A percentile compares a stretch with the other conserved stretches of the same genome.
Conservation (phyloP, 2,888 invertebrate genomes). For the Romanomermis culicivorax region DNA sequence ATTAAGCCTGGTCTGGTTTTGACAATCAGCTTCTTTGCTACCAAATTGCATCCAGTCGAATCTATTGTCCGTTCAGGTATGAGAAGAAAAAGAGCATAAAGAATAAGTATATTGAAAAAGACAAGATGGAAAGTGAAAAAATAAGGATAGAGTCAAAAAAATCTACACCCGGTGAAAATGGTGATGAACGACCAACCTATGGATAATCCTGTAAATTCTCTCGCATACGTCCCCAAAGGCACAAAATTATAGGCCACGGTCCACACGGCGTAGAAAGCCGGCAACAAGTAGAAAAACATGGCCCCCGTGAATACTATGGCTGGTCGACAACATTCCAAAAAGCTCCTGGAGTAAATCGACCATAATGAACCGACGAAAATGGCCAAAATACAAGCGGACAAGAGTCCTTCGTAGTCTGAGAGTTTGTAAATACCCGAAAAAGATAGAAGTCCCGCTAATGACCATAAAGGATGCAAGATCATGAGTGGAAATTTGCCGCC, state of each 20-base stretch:
- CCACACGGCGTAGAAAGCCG: slow-evolving; percentile 31
- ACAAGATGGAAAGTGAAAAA: too few relatives aligned
- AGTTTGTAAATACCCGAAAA: neutral
- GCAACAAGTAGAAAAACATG: slow-evolving; percentile 23
- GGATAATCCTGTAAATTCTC: slow-evolving; percentile 24
- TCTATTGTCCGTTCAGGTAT: too few relatives aligned
- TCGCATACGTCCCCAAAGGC: slow-evolving; percentile 30
- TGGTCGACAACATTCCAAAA: slow-evolving; percentile 17
- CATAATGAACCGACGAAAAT: neutral
- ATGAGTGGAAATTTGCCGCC: neutral
- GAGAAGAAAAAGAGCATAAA: too few relatives aligned
- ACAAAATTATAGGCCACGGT: slow-evolving; percentile 32
- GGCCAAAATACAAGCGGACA: neutral
- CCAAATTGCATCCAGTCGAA: too few relatives aligned
- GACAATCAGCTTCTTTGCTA: too few relatives aligned
- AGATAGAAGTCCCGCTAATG: neutral
- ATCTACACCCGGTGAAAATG: too few relatives aligned
- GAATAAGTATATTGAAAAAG: too few relatives aligned
- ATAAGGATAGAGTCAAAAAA: too few relatives aligned
- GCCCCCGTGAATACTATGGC: slow-evolving; percentile 23
- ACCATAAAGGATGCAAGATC: neutral
- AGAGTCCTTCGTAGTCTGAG: neutral
- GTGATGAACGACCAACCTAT: neutral
- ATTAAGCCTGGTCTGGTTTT: too few relatives aligned
- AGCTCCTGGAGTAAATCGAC: neutral